Percentiles rank a stretch among this genome's conserved stretches.
phyloP scores from a whole-genome alignment of 2,113 vertebrate genomes.

The Hystrix brachyura region DNA sequence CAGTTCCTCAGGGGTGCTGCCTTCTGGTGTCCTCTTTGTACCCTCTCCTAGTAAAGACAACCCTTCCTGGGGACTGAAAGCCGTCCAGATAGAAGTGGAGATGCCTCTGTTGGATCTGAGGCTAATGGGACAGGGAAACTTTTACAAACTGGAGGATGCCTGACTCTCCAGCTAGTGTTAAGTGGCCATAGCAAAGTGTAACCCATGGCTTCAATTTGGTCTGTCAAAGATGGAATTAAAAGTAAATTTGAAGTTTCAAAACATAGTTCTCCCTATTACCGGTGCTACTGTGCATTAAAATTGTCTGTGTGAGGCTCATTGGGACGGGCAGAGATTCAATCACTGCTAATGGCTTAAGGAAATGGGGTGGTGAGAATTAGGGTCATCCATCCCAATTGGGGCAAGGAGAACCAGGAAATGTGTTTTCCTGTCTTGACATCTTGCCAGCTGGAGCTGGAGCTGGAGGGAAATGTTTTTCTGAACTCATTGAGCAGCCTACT shows the following conservation, averaged over 20 bases:
- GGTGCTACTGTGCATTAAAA: conserved; percentile 76
- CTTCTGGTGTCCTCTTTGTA: background rate
- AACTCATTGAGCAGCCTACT: conserved; percentile 69
- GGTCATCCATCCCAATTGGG: conserved; percentile 79
- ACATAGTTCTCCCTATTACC: conserved; percentile 82
- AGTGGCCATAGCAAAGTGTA: conserved; percentile 71
- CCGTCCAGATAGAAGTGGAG: background rate
- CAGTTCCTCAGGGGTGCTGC: background rate
- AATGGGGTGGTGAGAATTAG: conserved; percentile 85
- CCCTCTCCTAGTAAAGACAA: background rate
- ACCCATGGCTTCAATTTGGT: conserved; percentile 77
- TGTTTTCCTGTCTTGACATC: conserved; percentile 77
- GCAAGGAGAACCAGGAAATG: conserved; percentile 67
- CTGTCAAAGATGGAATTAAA: conserved; percentile 83
- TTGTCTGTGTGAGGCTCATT: conserved; percentile 64
- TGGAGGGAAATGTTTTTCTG: conserved; percentile 79
- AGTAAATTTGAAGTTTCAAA: conserved; percentile 85
- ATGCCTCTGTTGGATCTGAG: background rate
- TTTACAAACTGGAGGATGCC: background rate
- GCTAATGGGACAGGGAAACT: conserved; percentile 12
- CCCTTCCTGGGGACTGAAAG: conserved; percentile 3
- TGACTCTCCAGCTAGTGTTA: conserved; percentile 61
- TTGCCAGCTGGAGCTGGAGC: conserved; percentile 77
- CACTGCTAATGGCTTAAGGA: conserved; percentile 78
- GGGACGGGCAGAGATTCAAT: conserved; percentile 78